Percentiles rank a stretch among this genome's conserved stretches.
Evolutionary conservation across 2,888 invertebrate genomes (phyloP).

Genomic region (Odontomyia ornata): DNA sequence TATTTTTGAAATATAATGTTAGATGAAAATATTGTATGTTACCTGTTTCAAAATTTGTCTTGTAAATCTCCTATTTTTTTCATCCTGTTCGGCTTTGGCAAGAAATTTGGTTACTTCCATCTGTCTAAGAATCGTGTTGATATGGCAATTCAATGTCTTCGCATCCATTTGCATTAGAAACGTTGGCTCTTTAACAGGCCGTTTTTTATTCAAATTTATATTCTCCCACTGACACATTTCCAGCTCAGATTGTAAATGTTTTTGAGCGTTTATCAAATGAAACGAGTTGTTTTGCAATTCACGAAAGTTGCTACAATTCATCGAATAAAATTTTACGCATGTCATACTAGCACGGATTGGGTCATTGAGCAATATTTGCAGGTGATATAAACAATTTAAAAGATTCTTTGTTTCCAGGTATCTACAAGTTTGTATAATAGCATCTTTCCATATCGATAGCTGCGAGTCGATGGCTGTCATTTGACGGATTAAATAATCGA

Average conservation of each 20-base stretch:
- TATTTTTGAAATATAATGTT: no score
- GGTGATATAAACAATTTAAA: conserved; percentile 76
- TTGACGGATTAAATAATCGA: conserved; percentile 70
- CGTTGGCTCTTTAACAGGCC: conserved; percentile 66
- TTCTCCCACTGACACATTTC: conserved; percentile 68
- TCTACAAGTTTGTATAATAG: conserved; percentile 75
- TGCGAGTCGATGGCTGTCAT: conserved; percentile 74
- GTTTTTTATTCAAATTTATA: conserved; percentile 55
- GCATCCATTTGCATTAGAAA: conserved; percentile 77
- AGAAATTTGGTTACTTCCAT: conserved; percentile 81
- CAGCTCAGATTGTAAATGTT: conserved; percentile 73
- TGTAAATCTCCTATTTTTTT: conserved; percentile 57
- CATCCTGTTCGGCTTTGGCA: conserved; percentile 70
- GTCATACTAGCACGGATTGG: conserved; percentile 81
- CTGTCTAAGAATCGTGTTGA: conserved; percentile 82
- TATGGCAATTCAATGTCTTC: conserved; percentile 77
- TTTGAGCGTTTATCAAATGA: conserved; percentile 69
- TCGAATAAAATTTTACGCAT: conserved; percentile 78
- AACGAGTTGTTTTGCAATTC: conserved; percentile 67
- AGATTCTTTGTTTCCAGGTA: conserved; percentile 75
- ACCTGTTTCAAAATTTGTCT: conserved; percentile 47
- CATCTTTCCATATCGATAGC: conserved; percentile 75
- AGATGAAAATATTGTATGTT: conserved; percentile 8
- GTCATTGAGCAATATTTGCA: conserved; percentile 78
- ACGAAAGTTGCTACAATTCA: conserved; percentile 68